Percentiles rank a stretch among this genome's conserved stretches.
Evolutionary conservation across 2,888 invertebrate genomes (phyloP).

Genomic region (Aquatica leii): DNA sequence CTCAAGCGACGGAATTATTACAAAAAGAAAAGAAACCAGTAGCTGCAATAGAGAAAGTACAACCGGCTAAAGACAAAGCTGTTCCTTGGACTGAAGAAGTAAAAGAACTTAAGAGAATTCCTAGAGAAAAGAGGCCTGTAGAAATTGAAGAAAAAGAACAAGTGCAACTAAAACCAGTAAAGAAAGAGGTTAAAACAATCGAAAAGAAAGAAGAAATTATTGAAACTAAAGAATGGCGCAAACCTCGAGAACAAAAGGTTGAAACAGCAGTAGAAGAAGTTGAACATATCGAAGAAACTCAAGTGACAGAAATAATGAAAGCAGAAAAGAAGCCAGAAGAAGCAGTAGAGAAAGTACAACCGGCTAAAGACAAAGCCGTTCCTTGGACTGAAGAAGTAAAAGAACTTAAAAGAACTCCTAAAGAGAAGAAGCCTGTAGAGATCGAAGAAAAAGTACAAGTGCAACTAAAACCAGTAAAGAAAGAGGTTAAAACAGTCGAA

Average conservation of each 20-base stretch:
- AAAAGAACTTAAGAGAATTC: conserved; percentile 61
- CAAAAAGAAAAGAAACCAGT: conserved; percentile 23
- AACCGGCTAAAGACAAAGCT: conserved; percentile 21
- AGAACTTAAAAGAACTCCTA: conserved; percentile 34
- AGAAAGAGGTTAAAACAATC: conserved; percentile 18
- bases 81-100: conserved; percentile 69
- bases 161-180: conserved; percentile 61
- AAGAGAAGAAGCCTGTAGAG: conserved; percentile 9
- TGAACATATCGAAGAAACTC: neutral
- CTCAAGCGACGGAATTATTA: neutral
- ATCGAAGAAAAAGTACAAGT: conserved; percentile 20
- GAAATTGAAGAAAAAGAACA: conserved; percentile 59
- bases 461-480: conserved; percentile 24
- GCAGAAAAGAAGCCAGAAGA: too few species aligned
- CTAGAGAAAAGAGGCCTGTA: conserved; percentile 54
- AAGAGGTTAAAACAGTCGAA: conserved; percentile 18
- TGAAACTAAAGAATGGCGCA: conserved; percentile 30
- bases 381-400: conserved; percentile 71
- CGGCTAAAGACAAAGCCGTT: conserved; percentile 31
- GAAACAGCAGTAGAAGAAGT: neutral
- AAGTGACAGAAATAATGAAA: neutral
- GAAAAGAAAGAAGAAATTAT: conserved; percentile 39
- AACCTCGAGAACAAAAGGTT: conserved; percentile 51
- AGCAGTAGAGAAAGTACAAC: conserved; percentile 8
- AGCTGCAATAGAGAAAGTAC: conserved; percentile 39